A percentile compares a stretch with the other conserved stretches of the same genome.
Evolutionary conservation across 1,140 invertebrate genomes (phyloP).

Genomic region (Amyelois transitella): DNA sequence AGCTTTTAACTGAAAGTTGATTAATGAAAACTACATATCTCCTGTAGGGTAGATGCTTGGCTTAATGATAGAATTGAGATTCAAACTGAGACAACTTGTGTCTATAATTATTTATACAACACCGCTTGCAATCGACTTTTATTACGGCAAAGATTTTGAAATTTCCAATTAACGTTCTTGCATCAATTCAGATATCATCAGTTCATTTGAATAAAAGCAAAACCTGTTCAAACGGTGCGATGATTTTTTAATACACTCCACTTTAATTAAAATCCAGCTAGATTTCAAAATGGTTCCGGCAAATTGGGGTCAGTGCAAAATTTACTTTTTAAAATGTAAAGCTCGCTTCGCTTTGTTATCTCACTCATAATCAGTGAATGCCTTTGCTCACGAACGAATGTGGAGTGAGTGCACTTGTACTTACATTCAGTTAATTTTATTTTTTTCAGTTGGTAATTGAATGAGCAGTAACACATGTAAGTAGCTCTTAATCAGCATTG

Average conservation of each 20-base stretch:
- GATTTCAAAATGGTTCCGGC: conserved; percentile 15
- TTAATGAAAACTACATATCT: not conserved
- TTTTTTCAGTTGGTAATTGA: too few relatives aligned
- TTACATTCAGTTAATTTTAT: too few relatives aligned
- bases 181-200: too few relatives aligned
- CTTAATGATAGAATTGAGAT: too few relatives aligned
- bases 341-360: conserved; percentile 5
- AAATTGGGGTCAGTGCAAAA: conserved; percentile 17
- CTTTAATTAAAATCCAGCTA: not conserved
- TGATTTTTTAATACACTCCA: not conserved
- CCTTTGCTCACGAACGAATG: not conserved
- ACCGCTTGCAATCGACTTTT: too few relatives aligned
- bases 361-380: conserved; percentile 16
- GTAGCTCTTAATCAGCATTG: too few relatives aligned
- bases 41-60: not conserved
- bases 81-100: too few relatives aligned
- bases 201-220: not conserved
- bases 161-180: too few relatives aligned
- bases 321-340: conserved; percentile 21
- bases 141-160: too few relatives aligned
- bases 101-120: too few relatives aligned
- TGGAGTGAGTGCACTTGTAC: not conserved
- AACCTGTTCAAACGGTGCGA: not conserved
- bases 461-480: too few relatives aligned
- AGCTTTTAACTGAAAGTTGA: not conserved